Evolutionary conservation across 2,113 vertebrate species (phyloP), one percentile per base, ranked within the genome.

Genomic region (Oenanthe oenanthe): DNA sequence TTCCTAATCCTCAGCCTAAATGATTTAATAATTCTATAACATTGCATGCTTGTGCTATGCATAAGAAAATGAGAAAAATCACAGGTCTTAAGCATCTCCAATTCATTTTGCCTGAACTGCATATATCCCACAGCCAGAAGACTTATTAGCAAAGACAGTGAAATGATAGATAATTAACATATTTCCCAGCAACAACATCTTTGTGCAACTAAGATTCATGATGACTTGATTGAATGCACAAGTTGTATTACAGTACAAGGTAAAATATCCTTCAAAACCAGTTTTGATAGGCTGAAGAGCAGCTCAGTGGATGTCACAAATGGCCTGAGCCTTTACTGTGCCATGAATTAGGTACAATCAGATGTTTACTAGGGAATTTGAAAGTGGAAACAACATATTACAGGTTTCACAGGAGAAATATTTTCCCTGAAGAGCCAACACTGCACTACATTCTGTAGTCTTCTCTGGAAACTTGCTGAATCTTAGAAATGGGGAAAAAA

Each of bases 371-470:
- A 50, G 36, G 36, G 14, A 31, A 87, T 57, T 29, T 77, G n/a
- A 88, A 89, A 70, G n/a, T 8, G 24, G n/a, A 47, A 87, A 10
- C 4, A 32, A 5, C 51, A 17, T 38, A n/a, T 72, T 34, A 73
- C 21, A 73, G 7, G 16, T 38, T 79, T 73, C 17, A 73, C 18
- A 31, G 28, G 10, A 66, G 43, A 92, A 83, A 66, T 21, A 38
- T 32, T 58, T 71, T 32, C 12, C 34, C 21, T 58, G 43, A 86
- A 61, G 43, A 74, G 47, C 5, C 24, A 89, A 51, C 19, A 19
- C 4, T 32, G 4, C 16, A 28, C 34, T 62, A 74, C 2, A 2
- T 28, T 51, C 8, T 2, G 0, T 15, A 38, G 25, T 24, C 20
- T 11, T 62, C 9, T 57, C 53, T 43, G 18, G 43, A 88, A 88